A percentile compares a stretch with the other conserved stretches of the same genome.
phyloP scores from a whole-genome alignment of 2,888 invertebrate species.

The Eristalis intricaria region DNA sequence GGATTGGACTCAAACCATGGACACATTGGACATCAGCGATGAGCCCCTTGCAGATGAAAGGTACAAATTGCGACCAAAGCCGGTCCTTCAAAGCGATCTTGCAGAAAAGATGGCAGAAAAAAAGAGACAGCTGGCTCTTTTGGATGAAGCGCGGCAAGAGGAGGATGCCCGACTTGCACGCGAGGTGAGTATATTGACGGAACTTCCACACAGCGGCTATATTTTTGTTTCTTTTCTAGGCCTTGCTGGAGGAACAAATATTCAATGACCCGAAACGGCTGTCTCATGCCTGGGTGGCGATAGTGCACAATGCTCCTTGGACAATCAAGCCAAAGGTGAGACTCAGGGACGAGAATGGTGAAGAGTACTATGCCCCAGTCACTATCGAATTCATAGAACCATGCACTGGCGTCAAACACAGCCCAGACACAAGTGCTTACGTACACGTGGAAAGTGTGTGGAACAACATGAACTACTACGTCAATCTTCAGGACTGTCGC shows the following conservation, averaged over 20 bases:
- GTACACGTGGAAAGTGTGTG: slow-evolving; percentile 92
- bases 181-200: slow-evolving; percentile 74
- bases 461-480: slow-evolving; percentile 93
- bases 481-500: slow-evolving; percentile 85
- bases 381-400: slow-evolving; percentile 91
- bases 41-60: neutral
- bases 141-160: slow-evolving; percentile 77
- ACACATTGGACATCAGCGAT: slow-evolving; percentile 18
- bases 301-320: slow-evolving; percentile 82
- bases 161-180: slow-evolving; percentile 76
- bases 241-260: slow-evolving; percentile 84
- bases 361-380: slow-evolving; percentile 76
- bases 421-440: slow-evolving; percentile 84
- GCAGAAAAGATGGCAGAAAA: slow-evolving; percentile 83
- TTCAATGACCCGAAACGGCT: slow-evolving; percentile 87
- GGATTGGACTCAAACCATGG: slow-evolving; percentile 37
- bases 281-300: slow-evolving; percentile 92
- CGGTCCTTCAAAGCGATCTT: slow-evolving; percentile 82
- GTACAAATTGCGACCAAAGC: neutral
- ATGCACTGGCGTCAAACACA: slow-evolving; percentile 87
- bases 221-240: slow-evolving; percentile 79
- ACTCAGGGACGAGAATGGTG: slow-evolving; percentile 76
- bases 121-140: slow-evolving; percentile 75
- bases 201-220: too few relatives aligned
- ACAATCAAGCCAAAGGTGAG: slow-evolving; percentile 76